Evolutionary conservation across 2,888 invertebrate genomes (phyloP).

Genomic region (Halocaridina rubra): DNA sequence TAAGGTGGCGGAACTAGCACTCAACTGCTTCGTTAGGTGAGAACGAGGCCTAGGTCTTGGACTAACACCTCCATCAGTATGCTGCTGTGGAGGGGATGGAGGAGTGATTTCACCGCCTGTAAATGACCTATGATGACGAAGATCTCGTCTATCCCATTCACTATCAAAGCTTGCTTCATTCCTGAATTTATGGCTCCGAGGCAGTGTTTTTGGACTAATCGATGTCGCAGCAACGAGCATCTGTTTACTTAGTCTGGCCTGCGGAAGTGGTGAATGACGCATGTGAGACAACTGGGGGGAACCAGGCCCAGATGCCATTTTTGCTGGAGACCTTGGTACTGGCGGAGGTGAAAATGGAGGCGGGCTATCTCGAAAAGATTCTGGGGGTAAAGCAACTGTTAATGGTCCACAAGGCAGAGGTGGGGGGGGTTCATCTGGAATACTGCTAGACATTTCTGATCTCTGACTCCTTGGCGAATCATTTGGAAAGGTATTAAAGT

Average conservation of each 20-base stretch:
- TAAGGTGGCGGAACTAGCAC: conserved; percentile 59
- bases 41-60: conserved; percentile 60
- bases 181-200: conserved; percentile 60
- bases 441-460: conserved; percentile 61
- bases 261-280: conserved; percentile 50
- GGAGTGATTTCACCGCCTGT: conserved; percentile 43
- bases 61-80: conserved; percentile 56
- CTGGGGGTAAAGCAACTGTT: conserved; percentile 78
- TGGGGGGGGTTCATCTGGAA: conserved; percentile 58
- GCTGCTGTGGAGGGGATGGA: conserved; percentile 28
- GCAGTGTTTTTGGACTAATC: conserved; percentile 61
- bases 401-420: conserved; percentile 73
- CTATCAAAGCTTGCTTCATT: conserved; percentile 56
- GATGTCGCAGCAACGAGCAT: conserved; percentile 30
- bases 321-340: conserved; percentile 55
- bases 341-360: conserved; percentile 63
- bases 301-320: conserved; percentile 45
- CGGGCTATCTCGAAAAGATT: conserved; percentile 67
- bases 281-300: conserved; percentile 36
- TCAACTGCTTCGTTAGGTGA: conserved; percentile 55
- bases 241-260: conserved; percentile 46
- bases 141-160: conserved; percentile 53
- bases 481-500: conserved; percentile 55
- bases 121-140: conserved; percentile 13
- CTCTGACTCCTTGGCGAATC: conserved; percentile 62